Base-by-base conservation (phyloP, 2,888 invertebrate species). In the Sturmia bella region DNA sequence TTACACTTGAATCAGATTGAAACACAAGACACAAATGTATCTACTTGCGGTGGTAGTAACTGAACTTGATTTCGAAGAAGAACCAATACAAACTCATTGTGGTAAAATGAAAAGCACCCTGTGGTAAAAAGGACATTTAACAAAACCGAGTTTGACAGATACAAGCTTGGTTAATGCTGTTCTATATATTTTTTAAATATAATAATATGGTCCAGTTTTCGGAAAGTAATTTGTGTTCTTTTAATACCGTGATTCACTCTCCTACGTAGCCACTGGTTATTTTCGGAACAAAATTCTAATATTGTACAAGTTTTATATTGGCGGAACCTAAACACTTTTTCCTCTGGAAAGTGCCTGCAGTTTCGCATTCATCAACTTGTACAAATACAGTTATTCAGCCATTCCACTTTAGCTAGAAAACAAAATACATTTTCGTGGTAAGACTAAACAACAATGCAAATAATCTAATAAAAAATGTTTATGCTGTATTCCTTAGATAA, bases 381-480 rank as follows among this genome's bases (percentile, higher is more conserved):
- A 52, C 32, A 54, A 74, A 45, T 56, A 24, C 45, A 21, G 32
- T 64, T 64, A 66, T 75, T 41, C 19, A 54, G 56, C 37, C 24
- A 15, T 52, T 17, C 24, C 7, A 48, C 7, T 48, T 48, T 11
- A 21, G 3, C 2, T n/a, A n/a, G 57, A 45, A n/a, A 70, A 32
- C 11, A 37, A 37, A 57, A 48, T 48, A 21, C 59, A 39, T 59
- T 54, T 39, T 70, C 21, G 39, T 37, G 37, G 52, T 11, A 59
- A 63, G 43, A 59, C 21, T 39, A 11, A 32, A 56, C 27, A 63
- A 74, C 70, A 70, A 75, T 43, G 68, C 79, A 74, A 68, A 61
- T 57, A 79, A 54, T 80, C 43, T 24, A 69, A 74, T 63, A 63
- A 61, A 72, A 59, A 72, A 59, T 12, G 12, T 45, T 76, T 68